phyloP scores from a whole-genome alignment of 64 coral and sea anemone species.

The Montipora sp. region DNA sequence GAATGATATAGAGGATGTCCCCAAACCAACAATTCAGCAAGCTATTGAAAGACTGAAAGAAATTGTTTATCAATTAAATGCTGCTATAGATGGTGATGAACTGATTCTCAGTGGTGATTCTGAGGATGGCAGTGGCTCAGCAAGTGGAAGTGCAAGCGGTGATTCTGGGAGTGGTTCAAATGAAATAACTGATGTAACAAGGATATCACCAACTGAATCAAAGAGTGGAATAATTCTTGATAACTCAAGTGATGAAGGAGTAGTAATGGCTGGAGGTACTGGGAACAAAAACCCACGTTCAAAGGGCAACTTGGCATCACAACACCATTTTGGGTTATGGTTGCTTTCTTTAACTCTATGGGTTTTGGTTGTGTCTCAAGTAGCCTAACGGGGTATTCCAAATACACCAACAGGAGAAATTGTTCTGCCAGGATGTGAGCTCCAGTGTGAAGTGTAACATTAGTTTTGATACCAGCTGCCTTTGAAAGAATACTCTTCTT shows the following conservation, averaged over 20 bases:
- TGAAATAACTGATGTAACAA: not conserved
- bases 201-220: not conserved
- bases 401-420: not conserved
- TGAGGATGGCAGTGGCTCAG: not conserved
- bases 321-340: not conserved
- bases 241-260: not conserved
- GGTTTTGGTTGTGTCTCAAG: not conserved
- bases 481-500: not conserved
- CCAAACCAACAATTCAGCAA: not conserved
- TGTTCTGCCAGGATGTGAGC: not conserved
- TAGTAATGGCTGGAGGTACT: not conserved
- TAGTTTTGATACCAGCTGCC: slow-evolving; percentile 44
- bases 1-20: not conserved
- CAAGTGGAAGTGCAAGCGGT: slow-evolving; percentile 13
- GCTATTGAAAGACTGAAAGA: slow-evolving; percentile 21
- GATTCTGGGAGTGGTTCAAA: not conserved
- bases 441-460: not conserved
- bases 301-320: not conserved
- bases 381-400: not conserved
- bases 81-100: slow-evolving; percentile 24
- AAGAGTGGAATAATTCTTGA: not conserved
- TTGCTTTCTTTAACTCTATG: not conserved
- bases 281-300: not conserved
- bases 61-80: not conserved
- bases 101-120: not conserved